Evolutionary conservation across 2,113 vertebrate genomes (phyloP).

Genomic region (Syrrhaptes paradoxus): DNA sequence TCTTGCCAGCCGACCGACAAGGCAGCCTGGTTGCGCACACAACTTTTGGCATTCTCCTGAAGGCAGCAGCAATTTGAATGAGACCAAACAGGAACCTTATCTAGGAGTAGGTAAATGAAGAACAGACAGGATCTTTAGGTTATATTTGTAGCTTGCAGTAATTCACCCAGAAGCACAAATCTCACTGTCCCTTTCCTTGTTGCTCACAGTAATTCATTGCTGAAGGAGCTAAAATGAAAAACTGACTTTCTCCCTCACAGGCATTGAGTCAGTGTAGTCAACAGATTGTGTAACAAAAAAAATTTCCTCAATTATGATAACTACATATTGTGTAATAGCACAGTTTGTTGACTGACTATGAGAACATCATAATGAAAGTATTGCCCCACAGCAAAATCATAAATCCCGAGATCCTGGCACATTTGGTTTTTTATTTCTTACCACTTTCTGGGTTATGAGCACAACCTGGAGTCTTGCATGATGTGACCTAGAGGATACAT

Average conservation of each 20-base stretch:
- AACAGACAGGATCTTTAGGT: not conserved
- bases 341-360: slow-evolving; percentile 26
- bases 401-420: not conserved
- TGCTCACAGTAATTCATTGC: not conserved
- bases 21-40: not conserved
- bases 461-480: not conserved
- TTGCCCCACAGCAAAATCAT: not conserved
- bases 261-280: not conserved
- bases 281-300: slow-evolving; percentile 35
- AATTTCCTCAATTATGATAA: not conserved
- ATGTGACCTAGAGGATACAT: not conserved
- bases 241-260: not conserved
- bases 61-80: not conserved
- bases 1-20: not conserved
- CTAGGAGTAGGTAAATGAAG: not conserved
- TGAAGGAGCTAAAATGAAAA: not conserved
- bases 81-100: not conserved
- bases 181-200: not conserved
- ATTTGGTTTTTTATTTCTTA: not conserved
- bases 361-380: slow-evolving; percentile 9
- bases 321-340: not conserved
- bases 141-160: not conserved
- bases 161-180: not conserved
- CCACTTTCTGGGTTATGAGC: not conserved
- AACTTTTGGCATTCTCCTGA: not conserved